Percentiles rank a stretch among this genome's conserved stretches.
Conservation (phyloP, 2,888 invertebrate species). For the Corythucha ciliata region DNA sequence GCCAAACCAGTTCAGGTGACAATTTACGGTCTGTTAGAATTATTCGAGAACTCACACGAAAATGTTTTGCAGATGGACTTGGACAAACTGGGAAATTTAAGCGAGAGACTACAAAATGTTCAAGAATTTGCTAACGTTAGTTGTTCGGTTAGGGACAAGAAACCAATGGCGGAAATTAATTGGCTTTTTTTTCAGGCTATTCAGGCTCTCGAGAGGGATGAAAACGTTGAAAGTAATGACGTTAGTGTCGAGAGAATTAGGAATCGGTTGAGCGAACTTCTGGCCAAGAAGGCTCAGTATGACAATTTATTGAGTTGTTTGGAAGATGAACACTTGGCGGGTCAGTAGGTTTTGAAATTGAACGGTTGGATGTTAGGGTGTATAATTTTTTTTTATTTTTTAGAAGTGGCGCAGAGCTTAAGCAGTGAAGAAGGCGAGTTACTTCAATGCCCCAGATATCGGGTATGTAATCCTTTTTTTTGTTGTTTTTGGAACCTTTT, state of each 20-base stretch:
- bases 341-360: conserved; percentile 4
- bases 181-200: conserved; percentile 23
- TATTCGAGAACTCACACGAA: background rate
- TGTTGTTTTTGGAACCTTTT: background rate
- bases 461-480: conserved; percentile 4
- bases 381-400: conserved; percentile 10
- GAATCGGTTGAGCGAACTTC: conserved; percentile 26
- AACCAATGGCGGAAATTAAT: too few species aligned
- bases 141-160: background rate
- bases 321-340: conserved; percentile 26
- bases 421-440: conserved; percentile 30
- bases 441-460: conserved; percentile 13
- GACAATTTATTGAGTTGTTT: conserved; percentile 29
- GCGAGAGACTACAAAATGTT: conserved; percentile 27
- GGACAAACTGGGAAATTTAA: conserved; percentile 28
- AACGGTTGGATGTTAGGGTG: background rate
- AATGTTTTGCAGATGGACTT: conserved; percentile 26
- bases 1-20: conserved; percentile 29
- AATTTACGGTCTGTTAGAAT: background rate
- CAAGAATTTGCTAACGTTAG: conserved; percentile 29
- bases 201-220: conserved; percentile 28
- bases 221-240: conserved; percentile 24
- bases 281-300: conserved; percentile 29
- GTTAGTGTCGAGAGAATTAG: conserved; percentile 23
- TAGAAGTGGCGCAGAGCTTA: conserved; percentile 25